Evolutionary conservation across 2,888 invertebrate genomes (phyloP), one percentile per base, ranked within the genome.

Genomic region (Limnephilus marmoratus): DNA sequence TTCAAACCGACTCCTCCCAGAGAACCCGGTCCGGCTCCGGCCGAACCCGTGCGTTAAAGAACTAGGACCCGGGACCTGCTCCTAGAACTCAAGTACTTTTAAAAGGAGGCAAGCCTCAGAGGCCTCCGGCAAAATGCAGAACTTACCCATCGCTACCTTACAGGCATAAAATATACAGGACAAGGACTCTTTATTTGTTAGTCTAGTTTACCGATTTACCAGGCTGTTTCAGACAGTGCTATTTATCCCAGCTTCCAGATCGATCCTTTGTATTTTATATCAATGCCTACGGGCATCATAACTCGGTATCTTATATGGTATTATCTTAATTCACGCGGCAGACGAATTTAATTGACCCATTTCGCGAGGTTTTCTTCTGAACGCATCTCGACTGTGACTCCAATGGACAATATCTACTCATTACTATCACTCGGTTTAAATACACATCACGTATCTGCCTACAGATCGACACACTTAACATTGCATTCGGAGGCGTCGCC

Each of bases 271-370:
- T 24, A 68, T 68, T 68, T 68, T n/a, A 68, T 68, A 68, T 68
- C 68, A 24, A n/a, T 68, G 68, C 68, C 24, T n/a, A n/a, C 68
- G 68, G 7, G n/a, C 37, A 83, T 83, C 83, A 37, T 31, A 82
- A 82, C 82, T 37, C 53, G 1, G 18, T 68, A 24, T 68, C 24
- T 68, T 68, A 68, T 45, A 45, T 45, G 45, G 45, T 34, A 18
- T 53, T 88, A 89, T 80, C 88, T 89, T 68, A 80, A 80, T 88
- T 88, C 80, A 34, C 88, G 68, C 68, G 31, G 80, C 80, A 37
- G 68, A 88, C 88, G 80, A 88, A 18, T 68, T 68, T 80, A 88
- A 88, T 88, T 41, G 81, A 80, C 88, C 31, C 41, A 89, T 89
- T 89, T 18, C 37, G 53, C 13, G 53, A 68, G 49, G 53, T 68